Evolutionary conservation across 1,140 invertebrate species (phyloP).

Genomic region (Lamellibrachia luymesi): DNA sequence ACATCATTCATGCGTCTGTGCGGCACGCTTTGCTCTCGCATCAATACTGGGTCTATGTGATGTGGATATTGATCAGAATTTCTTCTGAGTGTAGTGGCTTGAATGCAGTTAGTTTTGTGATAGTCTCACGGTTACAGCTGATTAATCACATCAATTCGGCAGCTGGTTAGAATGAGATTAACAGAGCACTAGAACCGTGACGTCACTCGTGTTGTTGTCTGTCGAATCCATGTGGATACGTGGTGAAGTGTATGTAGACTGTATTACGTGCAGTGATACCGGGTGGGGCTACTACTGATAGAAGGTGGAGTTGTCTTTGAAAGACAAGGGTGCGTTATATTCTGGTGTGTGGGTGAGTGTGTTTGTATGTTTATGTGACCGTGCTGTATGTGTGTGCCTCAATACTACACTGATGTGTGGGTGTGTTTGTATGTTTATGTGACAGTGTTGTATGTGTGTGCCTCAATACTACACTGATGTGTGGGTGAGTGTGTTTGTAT

Average conservation of each 20-base stretch:
- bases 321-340: too few species aligned
- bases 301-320: too few species aligned
- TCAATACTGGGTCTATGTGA: background rate
- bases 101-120: background rate
- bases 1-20: background rate
- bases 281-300: too few species aligned
- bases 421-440: too few species aligned
- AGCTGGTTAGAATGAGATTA: background rate
- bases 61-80: background rate
- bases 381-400: too few species aligned
- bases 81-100: background rate
- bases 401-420: too few species aligned
- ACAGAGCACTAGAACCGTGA: background rate
- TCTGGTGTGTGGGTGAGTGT: too few species aligned
- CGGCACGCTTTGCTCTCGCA: background rate
- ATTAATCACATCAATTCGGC: background rate
- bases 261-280: too few species aligned
- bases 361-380: too few species aligned
- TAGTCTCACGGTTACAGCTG: background rate
- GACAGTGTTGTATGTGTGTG: too few species aligned
- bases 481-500: too few species aligned
- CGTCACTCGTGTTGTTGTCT: background rate
- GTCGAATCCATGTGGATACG: background rate
- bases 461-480: too few species aligned
- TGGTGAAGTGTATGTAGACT: background rate